Base-by-base conservation (phyloP, 1,140 invertebrate genomes). In the Gryon sp. region DNA sequence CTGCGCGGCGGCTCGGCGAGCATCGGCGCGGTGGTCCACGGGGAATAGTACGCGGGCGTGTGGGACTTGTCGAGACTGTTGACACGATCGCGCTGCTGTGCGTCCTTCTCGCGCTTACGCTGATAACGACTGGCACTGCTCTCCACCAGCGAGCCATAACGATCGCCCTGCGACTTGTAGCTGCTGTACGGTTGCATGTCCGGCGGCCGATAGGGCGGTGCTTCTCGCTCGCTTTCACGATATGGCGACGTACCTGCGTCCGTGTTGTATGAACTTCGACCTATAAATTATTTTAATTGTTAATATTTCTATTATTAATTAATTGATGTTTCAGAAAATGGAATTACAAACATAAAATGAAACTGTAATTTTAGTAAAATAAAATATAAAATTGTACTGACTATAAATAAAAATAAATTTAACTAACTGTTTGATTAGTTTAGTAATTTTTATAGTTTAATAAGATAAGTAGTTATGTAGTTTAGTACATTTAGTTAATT, bases 61-160 rank as follows among this genome's bases (percentile, higher is more conserved):
- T 79, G 85, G 6, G 81, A 80, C 48, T 89, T 89, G 57, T 89
- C 88, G 11, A 89, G 73, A 66, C 86, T 88, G 53, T 89, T 89
- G 6, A 88, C 86, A 24, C 88, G 78, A 6, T 88, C 87, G 26
- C 87, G 76, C 38, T 83, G 80, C 30, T 83, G 83, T 9, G 76
- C 66, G n/a, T 86, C 83, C 8, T 83, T 80, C 4, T 86, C 84
- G 36, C 82, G 75, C 55, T 83, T 82, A n/a, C 82, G 81, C 46
- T 85, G 84, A 59, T 85, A 85, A 74, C 85, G 81, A 66, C 84
- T 87, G 24, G 82, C 77, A 28, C 78, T 12, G 20, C 45, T 79
- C 20, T 89, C 87, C 12, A 88, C 72, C 22, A 88, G 50, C 4
- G 83, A 86, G 19, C 86, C 85, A 52, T 87, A 88, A 41, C 88